Evolutionary conservation across 2,888 invertebrate genomes (phyloP).

Genomic region (Drosophila planitibia): DNA sequence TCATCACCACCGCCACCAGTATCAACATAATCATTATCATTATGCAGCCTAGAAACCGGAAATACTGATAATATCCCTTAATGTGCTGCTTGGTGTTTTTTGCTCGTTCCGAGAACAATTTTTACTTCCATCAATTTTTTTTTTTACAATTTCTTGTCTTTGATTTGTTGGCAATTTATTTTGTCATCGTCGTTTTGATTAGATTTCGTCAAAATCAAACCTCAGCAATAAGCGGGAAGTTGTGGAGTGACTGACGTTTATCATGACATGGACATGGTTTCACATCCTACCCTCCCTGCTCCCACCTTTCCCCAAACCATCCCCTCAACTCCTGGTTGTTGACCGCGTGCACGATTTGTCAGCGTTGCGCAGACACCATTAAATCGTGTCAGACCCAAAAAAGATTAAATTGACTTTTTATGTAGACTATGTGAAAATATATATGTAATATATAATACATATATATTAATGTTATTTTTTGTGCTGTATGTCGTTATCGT

Average conservation of each 20-base stretch:
- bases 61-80: conserved; percentile 23
- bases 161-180: conserved; percentile 73
- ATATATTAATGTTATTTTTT: conserved; percentile 23
- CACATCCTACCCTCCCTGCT: background rate
- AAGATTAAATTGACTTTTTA: conserved; percentile 77
- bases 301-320: background rate
- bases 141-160: conserved; percentile 44
- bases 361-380: conserved; percentile 61
- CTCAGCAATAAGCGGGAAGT: conserved; percentile 29
- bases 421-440: conserved; percentile 68
- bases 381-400: conserved; percentile 62
- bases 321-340: conserved; percentile 15
- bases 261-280: conserved; percentile 52
- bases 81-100: conserved; percentile 4
- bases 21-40: conserved; percentile 17
- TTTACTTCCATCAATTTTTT: conserved; percentile 2
- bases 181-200: conserved; percentile 73
- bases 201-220: conserved; percentile 57
- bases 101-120: background rate
- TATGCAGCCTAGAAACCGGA: conserved; percentile 24
- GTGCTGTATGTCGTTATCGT: conserved; percentile 40
- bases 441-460: conserved; percentile 11
- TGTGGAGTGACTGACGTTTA: conserved; percentile 70
- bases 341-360: conserved; percentile 75
- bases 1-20: conserved; percentile 1